Evolutionary conservation across 2,113 vertebrate species (phyloP).

Genomic region (Nematolebias whitei): DNA sequence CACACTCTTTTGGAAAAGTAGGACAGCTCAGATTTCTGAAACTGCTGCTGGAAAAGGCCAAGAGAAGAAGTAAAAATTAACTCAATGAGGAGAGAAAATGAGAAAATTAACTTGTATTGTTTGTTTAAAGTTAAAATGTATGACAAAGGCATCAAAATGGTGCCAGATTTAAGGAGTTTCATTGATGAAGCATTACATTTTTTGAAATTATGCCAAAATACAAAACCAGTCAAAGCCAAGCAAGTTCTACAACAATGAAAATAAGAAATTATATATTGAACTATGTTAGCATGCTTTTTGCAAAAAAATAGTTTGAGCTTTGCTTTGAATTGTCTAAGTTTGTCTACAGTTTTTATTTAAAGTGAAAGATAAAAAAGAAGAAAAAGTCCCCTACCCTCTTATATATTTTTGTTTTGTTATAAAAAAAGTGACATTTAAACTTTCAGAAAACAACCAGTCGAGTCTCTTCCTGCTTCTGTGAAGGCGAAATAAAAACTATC

Average conservation of each 20-base stretch:
- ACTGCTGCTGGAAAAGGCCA: conserved; percentile 50
- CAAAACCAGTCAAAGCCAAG: not conserved
- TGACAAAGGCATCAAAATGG: not conserved
- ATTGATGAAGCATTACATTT: not conserved
- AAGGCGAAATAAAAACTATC: too few relatives aligned
- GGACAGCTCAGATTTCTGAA: conserved; percentile 81
- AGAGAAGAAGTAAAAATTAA: conserved; percentile 26
- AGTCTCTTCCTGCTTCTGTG: too few relatives aligned
- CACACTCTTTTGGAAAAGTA: conserved; percentile 76
- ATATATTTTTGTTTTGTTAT: not conserved
- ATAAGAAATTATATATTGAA: too few relatives aligned
- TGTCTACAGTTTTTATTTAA: not conserved
- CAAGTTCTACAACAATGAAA: not conserved
- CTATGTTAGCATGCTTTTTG: too few relatives aligned
- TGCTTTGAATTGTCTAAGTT: too few relatives aligned
- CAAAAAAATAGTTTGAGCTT: too few relatives aligned
- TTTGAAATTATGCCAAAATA: too few relatives aligned
- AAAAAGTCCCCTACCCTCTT: too few relatives aligned
- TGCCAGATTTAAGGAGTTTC: not conserved
- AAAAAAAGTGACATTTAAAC: not conserved
- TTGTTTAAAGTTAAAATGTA: not conserved
- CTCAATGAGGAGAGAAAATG: conserved; percentile 24
- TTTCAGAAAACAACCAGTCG: too few relatives aligned
- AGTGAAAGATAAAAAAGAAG: not conserved
- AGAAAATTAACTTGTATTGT: conserved; percentile 3